Evolutionary conservation across 1,140 invertebrate species (phyloP), one percentile per base, ranked within the genome.

Genomic region (Saccostrea echinata): DNA sequence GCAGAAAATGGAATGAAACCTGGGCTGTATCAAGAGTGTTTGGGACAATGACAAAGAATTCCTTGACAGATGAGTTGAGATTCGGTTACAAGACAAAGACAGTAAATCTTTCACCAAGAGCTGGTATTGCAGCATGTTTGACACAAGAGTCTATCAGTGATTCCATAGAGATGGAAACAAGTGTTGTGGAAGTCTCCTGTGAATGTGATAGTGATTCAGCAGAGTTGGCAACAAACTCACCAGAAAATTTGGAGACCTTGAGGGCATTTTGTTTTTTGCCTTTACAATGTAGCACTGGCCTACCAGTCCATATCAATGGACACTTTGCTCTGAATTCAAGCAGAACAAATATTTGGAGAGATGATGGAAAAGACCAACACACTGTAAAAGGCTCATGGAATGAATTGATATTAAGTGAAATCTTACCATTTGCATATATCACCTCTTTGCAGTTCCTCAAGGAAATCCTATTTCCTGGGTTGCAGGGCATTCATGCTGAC

Each of bases 241-340:
- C 33, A 18, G 11, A 18, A n/a, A 82, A 21, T 82, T 52, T 24
- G 4, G 53, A 86, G n/a, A 85, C 30, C n/a, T 21, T 84, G 9
- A 90, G 90, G 64, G 90, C 90, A 16, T 94, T 92, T 89, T 94
- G 94, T 84, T 93, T 93, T 87, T 89, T 95, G 13, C 94, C 94
- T 16, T 88, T 94, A 0, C 93, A 94, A 30, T 81, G 92, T 9
- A 64, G 87, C n/a, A 93, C 93, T 16, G 90, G 91, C 18, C 84
- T 94, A 9, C 94, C 93, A 24, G 90, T 93, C 11, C 91, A 95
- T 84, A 90, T 94, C 11, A 94, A 95, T 91, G 94, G 93, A 0
- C 91, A 94, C 83, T 95, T 95, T 92, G 93, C 92, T 61, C 80
- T 94, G 27, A 92, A 93, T 85, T 30, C 68, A 12, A 71, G 30